Conservation (phyloP, 92 coral and sea anemone species). For the Phenganax stokvisi region DNA sequence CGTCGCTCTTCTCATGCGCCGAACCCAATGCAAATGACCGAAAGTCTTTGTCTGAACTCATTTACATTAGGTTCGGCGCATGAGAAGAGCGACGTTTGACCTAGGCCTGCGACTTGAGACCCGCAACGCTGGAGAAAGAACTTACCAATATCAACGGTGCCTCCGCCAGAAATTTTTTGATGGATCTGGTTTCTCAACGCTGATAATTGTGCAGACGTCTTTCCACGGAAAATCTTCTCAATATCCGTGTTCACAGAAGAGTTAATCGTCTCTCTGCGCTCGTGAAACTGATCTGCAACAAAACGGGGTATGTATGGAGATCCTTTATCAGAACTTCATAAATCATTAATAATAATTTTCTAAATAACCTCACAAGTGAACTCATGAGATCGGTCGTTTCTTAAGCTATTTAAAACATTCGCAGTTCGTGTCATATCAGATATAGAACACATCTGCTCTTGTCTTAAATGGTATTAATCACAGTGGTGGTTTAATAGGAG, state of each 20-base stretch:
- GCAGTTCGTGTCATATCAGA: too few species aligned
- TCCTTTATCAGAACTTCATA: neutral
- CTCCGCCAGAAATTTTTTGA: constrained; percentile 85
- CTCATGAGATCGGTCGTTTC: too few species aligned
- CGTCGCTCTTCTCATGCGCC: too few species aligned
- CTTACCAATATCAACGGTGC: constrained; percentile 95
- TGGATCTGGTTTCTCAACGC: constrained; percentile 78
- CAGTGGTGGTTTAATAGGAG: too few species aligned
- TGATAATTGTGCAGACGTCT: constrained; percentile 76
- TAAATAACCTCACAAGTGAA: too few species aligned
- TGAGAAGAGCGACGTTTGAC: neutral
- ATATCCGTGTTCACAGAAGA: constrained; percentile 78
- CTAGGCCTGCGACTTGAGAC: neutral
- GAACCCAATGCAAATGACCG: too few species aligned
- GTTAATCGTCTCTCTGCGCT: constrained; percentile 87
- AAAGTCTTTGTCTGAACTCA: too few species aligned
- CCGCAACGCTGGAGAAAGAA: neutral
- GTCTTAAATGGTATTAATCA: too few species aligned
- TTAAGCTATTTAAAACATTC: too few species aligned
- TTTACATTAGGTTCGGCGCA: neutral
- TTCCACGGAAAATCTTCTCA: constrained; percentile 68
- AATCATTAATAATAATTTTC: too few species aligned
- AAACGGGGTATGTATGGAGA: neutral
- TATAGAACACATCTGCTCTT: too few species aligned
- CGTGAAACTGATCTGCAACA: constrained; percentile 35